Evolutionary conservation across 2,888 invertebrate species (phyloP).

Genomic region (Polydrusus tereticollis): DNA sequence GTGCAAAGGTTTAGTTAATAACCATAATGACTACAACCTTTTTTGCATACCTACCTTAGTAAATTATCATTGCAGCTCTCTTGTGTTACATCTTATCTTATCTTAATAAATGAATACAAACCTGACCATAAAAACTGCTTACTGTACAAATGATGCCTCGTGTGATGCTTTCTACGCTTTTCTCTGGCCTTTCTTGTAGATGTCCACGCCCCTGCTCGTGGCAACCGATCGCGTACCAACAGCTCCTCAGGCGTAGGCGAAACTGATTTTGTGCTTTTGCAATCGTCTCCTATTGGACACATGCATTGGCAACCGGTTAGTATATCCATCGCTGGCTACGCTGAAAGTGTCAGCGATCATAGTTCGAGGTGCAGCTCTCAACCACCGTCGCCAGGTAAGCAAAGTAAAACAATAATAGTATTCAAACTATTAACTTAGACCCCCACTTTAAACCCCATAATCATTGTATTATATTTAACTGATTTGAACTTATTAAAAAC

Average conservation of each 20-base stretch:
- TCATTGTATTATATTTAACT: neutral
- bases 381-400: conserved; percentile 63
- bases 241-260: conserved; percentile 66
- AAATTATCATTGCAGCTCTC: too few species aligned
- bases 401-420: neutral
- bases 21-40: too few species aligned
- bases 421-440: neutral
- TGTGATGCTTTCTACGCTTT: conserved; percentile 8
- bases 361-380: conserved; percentile 66
- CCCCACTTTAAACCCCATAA: neutral
- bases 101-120: neutral
- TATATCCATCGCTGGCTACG: conserved; percentile 65
- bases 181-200: conserved; percentile 33
- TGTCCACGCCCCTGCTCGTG: conserved; percentile 42
- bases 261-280: conserved; percentile 71
- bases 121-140: neutral
- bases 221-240: conserved; percentile 63
- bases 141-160: neutral
- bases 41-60: too few species aligned
- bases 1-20: too few species aligned
- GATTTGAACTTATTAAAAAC: too few species aligned
- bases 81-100: too few species aligned
- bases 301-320: conserved; percentile 69
- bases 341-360: conserved; percentile 65
- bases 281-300: conserved; percentile 68